These are phyloP conservation scores for Crotalus viridis DNA, from an alignment of 2,113 vertebrate genomes.

Conservation along the genomic window DNA sequence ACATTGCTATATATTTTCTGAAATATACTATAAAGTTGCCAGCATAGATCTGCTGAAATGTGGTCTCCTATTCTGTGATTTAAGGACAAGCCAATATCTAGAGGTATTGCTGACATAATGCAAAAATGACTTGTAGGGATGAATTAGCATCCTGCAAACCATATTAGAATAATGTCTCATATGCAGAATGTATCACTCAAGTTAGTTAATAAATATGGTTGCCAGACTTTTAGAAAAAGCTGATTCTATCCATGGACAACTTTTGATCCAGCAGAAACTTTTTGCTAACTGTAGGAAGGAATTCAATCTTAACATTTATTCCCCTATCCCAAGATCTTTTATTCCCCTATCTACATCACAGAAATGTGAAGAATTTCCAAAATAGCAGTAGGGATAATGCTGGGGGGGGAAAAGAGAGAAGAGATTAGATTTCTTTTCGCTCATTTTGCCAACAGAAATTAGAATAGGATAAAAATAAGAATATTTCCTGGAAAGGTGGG, in stretches of 20 bases:
- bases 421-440: background rate
- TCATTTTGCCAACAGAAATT: background rate
- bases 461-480: background rate
- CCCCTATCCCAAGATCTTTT: background rate
- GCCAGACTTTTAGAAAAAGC: background rate
- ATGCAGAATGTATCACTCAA: background rate
- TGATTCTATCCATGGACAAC: background rate
- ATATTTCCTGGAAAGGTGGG: background rate
- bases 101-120: background rate
- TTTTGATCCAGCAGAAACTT: background rate
- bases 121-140: background rate
- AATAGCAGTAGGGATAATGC: background rate
- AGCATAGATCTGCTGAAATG: background rate
- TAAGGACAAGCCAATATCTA: background rate
- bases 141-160: background rate
- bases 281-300: background rate
- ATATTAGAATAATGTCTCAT: background rate
- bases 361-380: background rate
- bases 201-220: background rate
- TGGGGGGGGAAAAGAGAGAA: background rate
- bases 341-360: background rate
- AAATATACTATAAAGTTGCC: background rate
- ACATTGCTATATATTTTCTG: background rate
- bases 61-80: background rate
- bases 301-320: background rate